These are phyloP conservation scores for Apus apus DNA, from an alignment of 2,113 vertebrate species.

Conservation along the genomic window DNA sequence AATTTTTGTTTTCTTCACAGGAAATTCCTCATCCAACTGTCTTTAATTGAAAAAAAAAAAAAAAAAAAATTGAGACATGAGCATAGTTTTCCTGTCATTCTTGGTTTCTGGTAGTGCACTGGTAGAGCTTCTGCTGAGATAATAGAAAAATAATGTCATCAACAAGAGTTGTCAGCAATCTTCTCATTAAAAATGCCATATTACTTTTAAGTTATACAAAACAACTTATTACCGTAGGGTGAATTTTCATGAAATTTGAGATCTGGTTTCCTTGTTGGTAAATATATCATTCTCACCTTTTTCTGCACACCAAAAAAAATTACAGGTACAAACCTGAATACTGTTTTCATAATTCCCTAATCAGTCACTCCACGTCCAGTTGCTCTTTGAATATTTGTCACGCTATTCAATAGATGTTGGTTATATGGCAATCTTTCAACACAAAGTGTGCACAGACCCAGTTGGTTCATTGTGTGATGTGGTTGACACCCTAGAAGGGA, in stretches of 20 bases:
- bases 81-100: neutral
- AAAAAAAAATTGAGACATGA: neutral
- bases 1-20: neutral
- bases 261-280: neutral
- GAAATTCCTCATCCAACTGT: neutral
- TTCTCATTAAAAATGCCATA: neutral
- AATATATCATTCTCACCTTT: neutral
- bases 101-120: neutral
- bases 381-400: neutral
- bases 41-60: neutral
- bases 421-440: neutral
- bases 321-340: neutral
- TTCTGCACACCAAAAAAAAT: neutral
- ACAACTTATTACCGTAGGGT: neutral
- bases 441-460: neutral
- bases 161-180: neutral
- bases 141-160: neutral
- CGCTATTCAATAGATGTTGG: neutral
- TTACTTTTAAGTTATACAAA: neutral
- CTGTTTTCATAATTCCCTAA: neutral
- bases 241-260: neutral
- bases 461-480: neutral
- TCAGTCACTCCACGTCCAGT: neutral
- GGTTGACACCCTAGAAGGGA: too few relatives aligned
- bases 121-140: neutral